phyloP scores from a whole-genome alignment of 2,888 invertebrate species.

The Erynnis tages region DNA sequence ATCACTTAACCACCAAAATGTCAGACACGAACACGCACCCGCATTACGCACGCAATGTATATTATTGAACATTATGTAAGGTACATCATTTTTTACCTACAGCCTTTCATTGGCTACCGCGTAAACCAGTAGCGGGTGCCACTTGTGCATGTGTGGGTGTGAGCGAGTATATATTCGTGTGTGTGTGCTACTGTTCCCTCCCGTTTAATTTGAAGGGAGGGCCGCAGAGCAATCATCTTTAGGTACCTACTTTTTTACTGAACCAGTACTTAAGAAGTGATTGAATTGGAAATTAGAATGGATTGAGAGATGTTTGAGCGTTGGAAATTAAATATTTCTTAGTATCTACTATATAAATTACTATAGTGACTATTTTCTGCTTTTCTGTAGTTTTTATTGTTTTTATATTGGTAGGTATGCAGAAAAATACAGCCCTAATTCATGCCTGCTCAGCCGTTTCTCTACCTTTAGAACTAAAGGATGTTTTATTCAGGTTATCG shows the following conservation, averaged over 20 bases:
- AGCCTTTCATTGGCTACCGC: slow-evolving; percentile 69
- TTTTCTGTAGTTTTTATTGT: no score
- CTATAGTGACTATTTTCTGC: no score
- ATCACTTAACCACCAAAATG: background rate
- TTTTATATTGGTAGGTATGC: no score
- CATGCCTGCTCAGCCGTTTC: no score
- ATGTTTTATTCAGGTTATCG: no score
- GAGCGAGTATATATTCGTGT: slow-evolving; percentile 40
- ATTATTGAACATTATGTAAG: slow-evolving; percentile 19
- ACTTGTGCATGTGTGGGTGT: slow-evolving; percentile 35
- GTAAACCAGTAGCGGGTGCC: slow-evolving; percentile 75
- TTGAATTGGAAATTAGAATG: background rate
- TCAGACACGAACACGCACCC: slow-evolving; percentile 25
- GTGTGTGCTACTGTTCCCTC: slow-evolving; percentile 55
- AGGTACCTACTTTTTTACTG: background rate
- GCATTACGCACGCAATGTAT: slow-evolving; percentile 16
- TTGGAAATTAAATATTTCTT: no score
- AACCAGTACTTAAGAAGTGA: background rate
- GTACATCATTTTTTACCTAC: slow-evolving; percentile 40
- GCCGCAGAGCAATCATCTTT: background rate
- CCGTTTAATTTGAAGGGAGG: slow-evolving; percentile 23
- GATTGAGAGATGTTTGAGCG: no score
- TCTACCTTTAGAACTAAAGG: no score
- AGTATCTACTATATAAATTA: no score
- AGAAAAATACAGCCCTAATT: no score